Evolutionary conservation across 2,797 vertebrate species (phyloP), one percentile per base, ranked within the genome.

Genomic region (Gadopsis marmoratus): DNA sequence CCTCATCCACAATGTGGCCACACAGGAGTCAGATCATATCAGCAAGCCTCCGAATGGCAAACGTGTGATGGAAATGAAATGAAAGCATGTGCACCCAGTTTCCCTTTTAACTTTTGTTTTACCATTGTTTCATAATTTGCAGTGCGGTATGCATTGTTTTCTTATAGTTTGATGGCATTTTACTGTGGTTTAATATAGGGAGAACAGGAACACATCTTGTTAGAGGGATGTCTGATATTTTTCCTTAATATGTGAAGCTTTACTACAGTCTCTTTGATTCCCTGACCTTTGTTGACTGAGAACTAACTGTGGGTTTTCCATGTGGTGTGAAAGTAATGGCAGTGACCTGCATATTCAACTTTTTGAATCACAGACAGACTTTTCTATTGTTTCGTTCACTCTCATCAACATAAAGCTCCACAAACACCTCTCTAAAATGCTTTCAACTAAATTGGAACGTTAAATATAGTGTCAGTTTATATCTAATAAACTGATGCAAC

Each of bases 1-100:
- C 85, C 89, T 87, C 93, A 88, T 26, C 89, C 89, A 68, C 70
- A 88, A 55, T 80, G 76, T 92, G 90, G 80, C 89, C 78, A 63
- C 10, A 58, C 59, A 74, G 82, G 79, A 86, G 64, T 74, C 66
- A 66, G 29, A 81, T 81, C 63, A 29, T 69, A 23, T 43, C 43
- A 64, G n/a, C 37, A 53, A 54, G 71, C 55, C 67, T 78, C 47
- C 82, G 33, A 86, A 72, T 79, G 83, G 77, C 81, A 86, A 70
- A 79, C 26, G 83, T 87, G 87, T 83, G 81, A 85, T 86, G 60
- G 78, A 86, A 85, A 72, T 86, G 82, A 92, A 89, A 86, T 86
- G 72, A 87, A 90, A 86, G 88, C 90, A 92, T 91, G 91, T 93
- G 90, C 64, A 60, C 43, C 73, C 51, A 29, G 1, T 50, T 58